Conservation (phyloP, 2,888 invertebrate species). For the Harmothoe impar region DNA sequence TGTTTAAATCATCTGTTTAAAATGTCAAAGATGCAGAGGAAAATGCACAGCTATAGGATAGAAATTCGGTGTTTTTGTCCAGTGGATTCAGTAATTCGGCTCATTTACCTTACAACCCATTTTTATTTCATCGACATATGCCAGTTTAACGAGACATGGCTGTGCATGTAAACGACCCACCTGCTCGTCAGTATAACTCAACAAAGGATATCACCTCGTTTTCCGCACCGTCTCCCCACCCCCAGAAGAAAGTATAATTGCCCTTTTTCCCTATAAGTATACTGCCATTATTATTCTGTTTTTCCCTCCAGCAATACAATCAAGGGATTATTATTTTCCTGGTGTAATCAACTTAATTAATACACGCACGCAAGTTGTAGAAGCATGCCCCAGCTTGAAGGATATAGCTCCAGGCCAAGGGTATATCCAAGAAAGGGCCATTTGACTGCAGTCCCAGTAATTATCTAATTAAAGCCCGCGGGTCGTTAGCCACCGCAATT, state of each 20-base stretch:
- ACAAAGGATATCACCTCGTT: not conserved
- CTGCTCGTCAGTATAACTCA: not conserved
- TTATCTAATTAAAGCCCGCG: conserved; percentile 22
- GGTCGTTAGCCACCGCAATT: not conserved
- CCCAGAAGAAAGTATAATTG: conserved; percentile 22
- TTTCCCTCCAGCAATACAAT: not conserved
- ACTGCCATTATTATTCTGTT: not conserved
- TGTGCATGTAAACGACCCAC: not conserved
- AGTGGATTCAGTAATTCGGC: too few species aligned
- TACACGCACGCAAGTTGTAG: not conserved
- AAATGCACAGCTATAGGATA: too few species aligned
- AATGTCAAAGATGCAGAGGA: too few species aligned
- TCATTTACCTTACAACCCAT: too few species aligned
- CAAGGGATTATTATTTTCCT: not conserved
- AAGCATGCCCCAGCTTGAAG: not conserved
- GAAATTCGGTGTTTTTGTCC: too few species aligned
- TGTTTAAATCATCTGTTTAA: too few species aligned
- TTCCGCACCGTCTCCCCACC: not conserved
- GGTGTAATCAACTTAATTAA: conserved; percentile 28
- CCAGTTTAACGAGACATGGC: too few species aligned
- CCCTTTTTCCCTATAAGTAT: not conserved
- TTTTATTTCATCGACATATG: too few species aligned
- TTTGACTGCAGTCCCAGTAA: not conserved
- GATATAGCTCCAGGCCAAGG: not conserved
- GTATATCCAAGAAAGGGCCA: not conserved